These are phyloP conservation scores for Mormoops blainvillei DNA, from an alignment of 2,113 vertebrate genomes.

Conservation along the genomic window DNA sequence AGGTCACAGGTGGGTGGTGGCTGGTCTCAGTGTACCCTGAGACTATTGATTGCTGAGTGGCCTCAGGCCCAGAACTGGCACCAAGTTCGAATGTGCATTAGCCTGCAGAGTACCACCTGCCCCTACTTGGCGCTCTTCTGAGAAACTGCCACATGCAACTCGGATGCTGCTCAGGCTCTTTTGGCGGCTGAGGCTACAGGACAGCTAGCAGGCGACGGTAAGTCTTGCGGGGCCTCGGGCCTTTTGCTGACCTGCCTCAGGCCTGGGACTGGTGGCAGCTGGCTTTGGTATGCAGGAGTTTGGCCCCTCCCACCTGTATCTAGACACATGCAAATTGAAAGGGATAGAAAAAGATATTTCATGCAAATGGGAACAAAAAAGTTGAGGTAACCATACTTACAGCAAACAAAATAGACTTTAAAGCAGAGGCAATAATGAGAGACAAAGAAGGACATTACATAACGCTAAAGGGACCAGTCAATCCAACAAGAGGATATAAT, in stretches of 20 bases:
- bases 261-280: not conserved
- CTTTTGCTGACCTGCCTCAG: not conserved
- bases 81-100: not conserved
- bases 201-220: not conserved
- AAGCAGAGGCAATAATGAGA: not conserved
- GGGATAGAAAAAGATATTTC: not conserved
- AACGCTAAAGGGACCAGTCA: not conserved
- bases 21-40: not conserved
- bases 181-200: not conserved
- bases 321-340: not conserved
- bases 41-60: not conserved
- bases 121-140: not conserved
- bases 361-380: not conserved
- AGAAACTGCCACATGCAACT: not conserved
- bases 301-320: not conserved
- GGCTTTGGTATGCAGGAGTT: not conserved
- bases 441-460: not conserved
- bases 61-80: not conserved
- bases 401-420: not conserved
- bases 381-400: not conserved
- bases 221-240: not conserved
- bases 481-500: not conserved
- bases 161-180: not conserved
- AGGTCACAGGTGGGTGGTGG: not conserved
- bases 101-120: not conserved